Percentiles rank a stretch among this genome's conserved stretches.
Conservation (phyloP, 2,113 vertebrate species). For the Triplophysa rosa region DNA sequence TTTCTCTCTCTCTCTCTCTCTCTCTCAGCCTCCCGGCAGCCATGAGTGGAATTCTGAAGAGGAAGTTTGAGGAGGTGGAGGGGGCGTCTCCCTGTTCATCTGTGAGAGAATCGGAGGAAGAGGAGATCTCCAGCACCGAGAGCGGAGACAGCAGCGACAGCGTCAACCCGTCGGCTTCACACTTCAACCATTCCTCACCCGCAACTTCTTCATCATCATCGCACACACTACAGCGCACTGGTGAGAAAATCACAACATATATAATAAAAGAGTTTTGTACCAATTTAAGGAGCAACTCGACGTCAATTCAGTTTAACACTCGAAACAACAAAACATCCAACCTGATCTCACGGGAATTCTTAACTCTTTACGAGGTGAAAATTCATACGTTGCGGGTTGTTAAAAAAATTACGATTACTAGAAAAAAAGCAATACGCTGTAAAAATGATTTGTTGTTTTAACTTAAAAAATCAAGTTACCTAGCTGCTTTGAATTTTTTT, state of each 20-base stretch:
- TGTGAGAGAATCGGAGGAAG: conserved; percentile 90
- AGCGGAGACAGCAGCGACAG: conserved; percentile 98
- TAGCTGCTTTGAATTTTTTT: no score
- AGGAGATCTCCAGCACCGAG: conserved; percentile 96
- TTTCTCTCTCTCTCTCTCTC: not conserved
- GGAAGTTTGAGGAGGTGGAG: conserved; percentile 98
- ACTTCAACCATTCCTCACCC: conserved; percentile 87
- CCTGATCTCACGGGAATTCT: no score
- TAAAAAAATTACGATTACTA: no score
- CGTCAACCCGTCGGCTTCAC: conserved; percentile 92
- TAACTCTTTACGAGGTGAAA: no score
- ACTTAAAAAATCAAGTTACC: no score
- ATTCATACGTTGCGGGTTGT: no score
- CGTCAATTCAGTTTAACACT: no score
- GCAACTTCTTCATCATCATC: conserved; percentile 14
- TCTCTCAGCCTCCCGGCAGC: conserved; percentile 63
- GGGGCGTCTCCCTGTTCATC: conserved; percentile 95
- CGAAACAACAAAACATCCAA: no score
- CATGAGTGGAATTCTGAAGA: conserved; percentile 96
- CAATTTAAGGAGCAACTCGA: no score
- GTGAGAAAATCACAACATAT: not conserved
- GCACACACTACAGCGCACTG: conserved; percentile 16
- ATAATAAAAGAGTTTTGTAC: not conserved
- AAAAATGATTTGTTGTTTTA: no score
- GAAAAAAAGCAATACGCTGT: no score